Base-by-base conservation (phyloP, 1,140 invertebrate species). In the Cotesia typhae region DNA sequence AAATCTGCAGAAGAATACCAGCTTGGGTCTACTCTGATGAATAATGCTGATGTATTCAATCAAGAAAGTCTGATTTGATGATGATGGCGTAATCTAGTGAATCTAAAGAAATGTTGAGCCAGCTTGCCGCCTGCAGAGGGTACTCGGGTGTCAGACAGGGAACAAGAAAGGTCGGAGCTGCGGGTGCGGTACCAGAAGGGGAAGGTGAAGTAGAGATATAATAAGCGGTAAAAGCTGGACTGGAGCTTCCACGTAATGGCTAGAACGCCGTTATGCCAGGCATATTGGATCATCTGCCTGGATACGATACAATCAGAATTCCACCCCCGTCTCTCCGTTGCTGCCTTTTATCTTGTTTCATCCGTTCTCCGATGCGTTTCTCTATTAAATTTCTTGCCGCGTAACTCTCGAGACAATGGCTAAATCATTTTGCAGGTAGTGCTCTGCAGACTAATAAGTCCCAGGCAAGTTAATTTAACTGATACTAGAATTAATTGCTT, bases 221-320 rank as follows among this genome's bases (percentile, higher is more conserved):
- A 72, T 73, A 70, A 64, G 37, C 69, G 71, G 41, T 47, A 47
- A 47, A 47, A 47, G 41, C 41, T 9, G 41, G 41, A 3, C 10
- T 9, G 41, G 41, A 65, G 64, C 70, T 65, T 74, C 68, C 64
- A 74, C 65, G 73, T 67, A 73, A 41, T 73, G 61, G 38, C 53
- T 61, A 53, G 35, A 73, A 66, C 76, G 67, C 76, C 76, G 73
- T 77, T 79, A 79, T 77, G 73, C 68, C 73, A 59, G 77, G 78
- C 81, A 80, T 81, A 82, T 82, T 83, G 78, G 79, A 83, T 83
- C 78, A 80, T 82, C 76, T 77, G 76, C 67, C 71, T 76, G 67
- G 78, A 76, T 82, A 81, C 75, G 77, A 79, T 83, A 82, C 79
- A 82, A 81, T 84, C 80, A 82, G 78, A 82, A 83, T 82, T 82